Percentiles rank a stretch among this genome's conserved stretches.
Evolutionary conservation across 1,140 invertebrate species (phyloP).

Genomic region (Bombus cullumanus): DNA sequence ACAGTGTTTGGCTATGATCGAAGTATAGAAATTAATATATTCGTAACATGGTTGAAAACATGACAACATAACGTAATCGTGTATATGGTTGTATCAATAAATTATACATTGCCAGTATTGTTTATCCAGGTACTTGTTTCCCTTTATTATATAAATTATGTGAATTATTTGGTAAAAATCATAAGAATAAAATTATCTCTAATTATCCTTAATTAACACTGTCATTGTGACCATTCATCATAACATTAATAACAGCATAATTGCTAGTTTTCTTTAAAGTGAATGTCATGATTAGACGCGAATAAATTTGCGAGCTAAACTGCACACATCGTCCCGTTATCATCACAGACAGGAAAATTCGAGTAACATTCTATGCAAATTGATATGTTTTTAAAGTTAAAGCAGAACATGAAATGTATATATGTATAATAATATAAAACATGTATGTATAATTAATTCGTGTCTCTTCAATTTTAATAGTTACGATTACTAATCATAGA

Average conservation of each 20-base stretch:
- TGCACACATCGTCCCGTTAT: slow-evolving; percentile 5
- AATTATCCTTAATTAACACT: neutral
- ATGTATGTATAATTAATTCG: neutral
- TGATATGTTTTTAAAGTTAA: neutral
- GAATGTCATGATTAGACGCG: neutral
- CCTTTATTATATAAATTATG: neutral
- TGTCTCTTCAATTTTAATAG: neutral
- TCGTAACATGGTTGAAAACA: fast-evolving
- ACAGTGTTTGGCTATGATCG: no score
- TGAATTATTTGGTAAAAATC: neutral
- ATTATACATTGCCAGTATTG: neutral
- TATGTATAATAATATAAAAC: neutral
- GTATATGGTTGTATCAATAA: neutral
- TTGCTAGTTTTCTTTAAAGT: neutral
- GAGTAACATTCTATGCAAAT: neutral
- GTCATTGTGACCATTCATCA: neutral
- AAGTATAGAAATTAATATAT: no score
- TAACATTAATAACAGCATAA: neutral
- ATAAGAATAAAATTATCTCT: neutral
- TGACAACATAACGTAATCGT: no score
- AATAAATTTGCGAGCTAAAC: slow-evolving; percentile 9
- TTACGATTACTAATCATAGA: neutral
- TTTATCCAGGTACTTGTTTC: neutral
- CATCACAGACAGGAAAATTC: slow-evolving; percentile 4
- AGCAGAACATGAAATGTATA: neutral